These are phyloP conservation scores for Drosophila lowei DNA, from an alignment of 1,140 invertebrate species.

Conservation along the genomic window DNA sequence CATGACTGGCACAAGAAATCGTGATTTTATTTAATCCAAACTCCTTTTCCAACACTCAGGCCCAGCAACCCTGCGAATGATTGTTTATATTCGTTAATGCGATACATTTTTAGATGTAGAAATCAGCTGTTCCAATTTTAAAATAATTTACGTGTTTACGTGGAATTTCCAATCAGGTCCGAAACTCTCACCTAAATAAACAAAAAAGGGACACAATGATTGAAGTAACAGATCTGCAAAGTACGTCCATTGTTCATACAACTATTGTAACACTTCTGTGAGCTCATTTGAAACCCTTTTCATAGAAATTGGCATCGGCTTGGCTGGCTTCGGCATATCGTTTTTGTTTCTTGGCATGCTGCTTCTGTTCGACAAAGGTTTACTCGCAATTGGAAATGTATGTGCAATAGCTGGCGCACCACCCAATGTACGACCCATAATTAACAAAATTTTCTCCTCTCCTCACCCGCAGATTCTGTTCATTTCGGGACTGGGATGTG, in stretches of 20 bases:
- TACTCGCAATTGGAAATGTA: slow-evolving; percentile 99
- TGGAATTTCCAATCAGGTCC: slow-evolving; percentile 44
- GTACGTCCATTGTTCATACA: slow-evolving; percentile 83
- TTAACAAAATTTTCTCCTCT: slow-evolving; percentile 84
- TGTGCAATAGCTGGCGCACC: slow-evolving; percentile 73
- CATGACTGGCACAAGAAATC: too few relatives aligned
- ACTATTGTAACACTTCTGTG: slow-evolving; percentile 1
- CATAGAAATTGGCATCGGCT: slow-evolving; percentile 98
- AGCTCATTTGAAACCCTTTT: slow-evolving; percentile 47
- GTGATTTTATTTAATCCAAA: neutral
- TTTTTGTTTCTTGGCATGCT: slow-evolving; percentile 98
- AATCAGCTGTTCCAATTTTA: slow-evolving; percentile 42
- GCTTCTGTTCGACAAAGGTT: slow-evolving; percentile 98
- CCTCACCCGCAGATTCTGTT: slow-evolving; percentile 92
- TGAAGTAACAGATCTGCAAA: slow-evolving; percentile 89
- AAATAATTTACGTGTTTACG: slow-evolving; percentile 62
- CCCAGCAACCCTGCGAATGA: slow-evolving; percentile 44
- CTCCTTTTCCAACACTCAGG: slow-evolving; percentile 36
- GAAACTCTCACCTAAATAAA: slow-evolving; percentile 19
- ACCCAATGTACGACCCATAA: neutral
- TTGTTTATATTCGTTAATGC: slow-evolving; percentile 65
- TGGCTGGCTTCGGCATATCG: slow-evolving; percentile 97
- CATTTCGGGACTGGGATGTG: slow-evolving; percentile 96
- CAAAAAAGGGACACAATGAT: slow-evolving; percentile 85
- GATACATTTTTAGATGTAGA: slow-evolving; percentile 46